These are phyloP conservation scores for Tenebrosternarchus preto DNA, from an alignment of 2,113 vertebrate species.

Conservation along the genomic window DNA sequence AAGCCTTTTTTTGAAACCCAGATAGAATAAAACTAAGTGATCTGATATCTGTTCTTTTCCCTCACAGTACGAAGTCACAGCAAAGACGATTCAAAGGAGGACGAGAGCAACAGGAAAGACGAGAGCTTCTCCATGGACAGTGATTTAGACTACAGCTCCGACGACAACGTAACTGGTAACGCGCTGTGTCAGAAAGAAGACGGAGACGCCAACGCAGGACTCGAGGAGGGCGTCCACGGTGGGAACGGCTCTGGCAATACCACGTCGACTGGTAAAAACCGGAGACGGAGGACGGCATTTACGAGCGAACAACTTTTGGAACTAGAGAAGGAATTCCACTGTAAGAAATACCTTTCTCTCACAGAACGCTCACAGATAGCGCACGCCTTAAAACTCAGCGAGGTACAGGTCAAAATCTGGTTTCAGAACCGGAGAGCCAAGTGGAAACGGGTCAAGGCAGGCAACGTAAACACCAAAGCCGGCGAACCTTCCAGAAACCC, in stretches of 20 bases:
- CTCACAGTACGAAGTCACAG: conserved; percentile 73
- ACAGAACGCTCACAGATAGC: conserved; percentile 98
- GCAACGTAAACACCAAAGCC: conserved; percentile 96
- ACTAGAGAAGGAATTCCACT: conserved; percentile 98
- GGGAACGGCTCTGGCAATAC: conserved; percentile 56
- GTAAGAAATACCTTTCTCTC: conserved; percentile 97
- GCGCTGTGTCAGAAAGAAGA: conserved; percentile 85
- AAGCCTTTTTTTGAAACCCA: no score
- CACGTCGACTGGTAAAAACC: conserved; percentile 84
- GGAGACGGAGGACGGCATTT: conserved; percentile 92
- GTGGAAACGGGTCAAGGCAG: conserved; percentile 98
- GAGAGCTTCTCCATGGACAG: conserved; percentile 97
- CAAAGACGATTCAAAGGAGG: conserved; percentile 87
- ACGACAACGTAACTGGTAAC: conserved; percentile 85
- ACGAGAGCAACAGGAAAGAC: conserved; percentile 85
- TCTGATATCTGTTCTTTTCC: background rate
- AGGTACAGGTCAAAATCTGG: conserved; percentile 99
- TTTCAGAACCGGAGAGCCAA: conserved; percentile 98
- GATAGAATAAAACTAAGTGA: background rate
- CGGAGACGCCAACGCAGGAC: conserved; percentile 60
- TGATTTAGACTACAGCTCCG: conserved; percentile 96
- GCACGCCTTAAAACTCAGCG: conserved; percentile 95
- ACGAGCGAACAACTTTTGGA: conserved; percentile 98
- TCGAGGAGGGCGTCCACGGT: conserved; percentile 79
- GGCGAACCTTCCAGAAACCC: conserved; percentile 95